These are phyloP conservation scores for Schizopygopsis malacanthus DNA, from an alignment of 2,797 vertebrate species.

Conservation along the genomic window DNA sequence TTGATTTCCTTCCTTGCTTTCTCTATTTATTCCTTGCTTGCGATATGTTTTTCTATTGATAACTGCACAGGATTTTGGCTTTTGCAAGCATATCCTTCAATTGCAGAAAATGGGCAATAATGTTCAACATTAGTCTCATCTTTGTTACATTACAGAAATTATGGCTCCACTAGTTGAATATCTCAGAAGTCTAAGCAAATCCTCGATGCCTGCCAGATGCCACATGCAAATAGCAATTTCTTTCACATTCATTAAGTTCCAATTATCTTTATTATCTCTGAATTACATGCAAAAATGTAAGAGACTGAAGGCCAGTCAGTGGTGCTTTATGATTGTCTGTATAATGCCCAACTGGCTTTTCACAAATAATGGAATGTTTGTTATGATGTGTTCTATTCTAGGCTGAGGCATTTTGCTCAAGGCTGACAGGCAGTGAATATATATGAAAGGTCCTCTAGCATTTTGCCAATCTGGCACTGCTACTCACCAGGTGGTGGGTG, in stretches of 20 bases:
- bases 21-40: background rate
- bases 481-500: conserved; percentile 55
- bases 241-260: conserved; percentile 56
- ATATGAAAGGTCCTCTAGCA: conserved; percentile 36
- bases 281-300: conserved; percentile 49
- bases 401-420: conserved; percentile 39
- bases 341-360: conserved; percentile 52
- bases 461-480: conserved; percentile 53
- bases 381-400: conserved; percentile 53
- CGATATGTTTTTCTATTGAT: background rate
- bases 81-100: background rate
- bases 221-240: conserved; percentile 38
- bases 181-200: conserved; percentile 1
- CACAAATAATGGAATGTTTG: conserved; percentile 54
- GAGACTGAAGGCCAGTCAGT: conserved; percentile 34
- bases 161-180: conserved; percentile 13
- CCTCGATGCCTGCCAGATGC: conserved; percentile 25
- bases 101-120: background rate
- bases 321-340: conserved; percentile 31
- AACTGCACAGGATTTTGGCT: background rate
- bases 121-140: background rate
- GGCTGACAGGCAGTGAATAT: conserved; percentile 41
- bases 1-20: background rate
- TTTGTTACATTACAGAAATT: conserved; percentile 22
- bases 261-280: conserved; percentile 52